phyloP scores from a whole-genome alignment of 1,140 invertebrate genomes.

The Chionoecetes opilio region DNA sequence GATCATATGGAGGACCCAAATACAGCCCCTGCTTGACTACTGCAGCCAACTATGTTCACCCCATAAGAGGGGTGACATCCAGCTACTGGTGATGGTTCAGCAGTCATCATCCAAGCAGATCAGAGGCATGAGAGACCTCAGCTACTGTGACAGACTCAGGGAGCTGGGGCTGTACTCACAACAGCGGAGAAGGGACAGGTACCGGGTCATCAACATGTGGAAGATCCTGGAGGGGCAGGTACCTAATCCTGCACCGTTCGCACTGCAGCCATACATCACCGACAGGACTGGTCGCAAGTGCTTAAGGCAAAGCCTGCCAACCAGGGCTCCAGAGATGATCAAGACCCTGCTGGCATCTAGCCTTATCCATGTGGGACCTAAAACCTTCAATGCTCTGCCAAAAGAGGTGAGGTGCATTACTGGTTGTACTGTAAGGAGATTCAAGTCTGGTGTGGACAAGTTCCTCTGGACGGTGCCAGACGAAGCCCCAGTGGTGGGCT shows the following conservation, averaged over 20 bases:
- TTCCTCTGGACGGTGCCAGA: slow-evolving; percentile 48
- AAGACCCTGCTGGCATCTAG: slow-evolving; percentile 39
- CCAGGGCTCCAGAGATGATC: neutral
- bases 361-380: neutral
- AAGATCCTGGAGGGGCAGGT: slow-evolving; percentile 39
- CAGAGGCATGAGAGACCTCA: neutral
- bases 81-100: slow-evolving; percentile 18
- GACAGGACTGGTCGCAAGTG: neutral
- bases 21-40: slow-evolving; percentile 38
- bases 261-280: slow-evolving; percentile 10
- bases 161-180: slow-evolving; percentile 34
- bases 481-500: slow-evolving; percentile 2
- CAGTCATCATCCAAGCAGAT: slow-evolving; percentile 10
- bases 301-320: neutral
- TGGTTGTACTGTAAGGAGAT: neutral
- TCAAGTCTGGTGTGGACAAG: slow-evolving; percentile 43
- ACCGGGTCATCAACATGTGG: slow-evolving; percentile 40
- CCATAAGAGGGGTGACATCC: slow-evolving; percentile 11
- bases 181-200: neutral
- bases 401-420: slow-evolving; percentile 11
- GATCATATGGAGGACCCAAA: neutral
- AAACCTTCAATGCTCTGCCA: neutral
- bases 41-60: slow-evolving; percentile 34
- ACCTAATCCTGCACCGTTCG: neutral
- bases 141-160: slow-evolving; percentile 35